Conservation (phyloP, 37 sponge, comb jelly and placozoan genomes). For the Chondrilla cf. caribensis region DNA sequence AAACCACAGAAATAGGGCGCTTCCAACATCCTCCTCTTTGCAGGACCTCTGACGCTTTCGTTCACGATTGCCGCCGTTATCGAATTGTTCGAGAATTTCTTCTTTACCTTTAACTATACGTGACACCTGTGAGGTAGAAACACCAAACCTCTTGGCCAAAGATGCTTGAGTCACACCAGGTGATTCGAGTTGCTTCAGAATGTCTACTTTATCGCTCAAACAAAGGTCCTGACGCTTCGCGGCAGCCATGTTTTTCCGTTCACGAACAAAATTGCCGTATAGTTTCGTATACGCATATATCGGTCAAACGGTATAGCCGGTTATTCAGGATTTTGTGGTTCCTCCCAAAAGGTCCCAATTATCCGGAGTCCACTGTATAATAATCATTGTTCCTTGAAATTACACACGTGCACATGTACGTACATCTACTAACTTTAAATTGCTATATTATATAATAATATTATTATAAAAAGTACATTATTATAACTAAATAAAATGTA, state of each 20-base stretch:
- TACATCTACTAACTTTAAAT: too few species aligned
- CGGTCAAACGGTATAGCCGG: too few species aligned
- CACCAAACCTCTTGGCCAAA: background rate
- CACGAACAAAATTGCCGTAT: background rate
- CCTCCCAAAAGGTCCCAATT: background rate
- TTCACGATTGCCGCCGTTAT: background rate
- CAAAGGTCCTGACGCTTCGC: background rate
- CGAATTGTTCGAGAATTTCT: background rate
- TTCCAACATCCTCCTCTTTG: slow-evolving; percentile 27
- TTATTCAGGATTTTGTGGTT: background rate
- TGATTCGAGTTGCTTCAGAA: background rate
- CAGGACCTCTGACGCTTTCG: background rate
- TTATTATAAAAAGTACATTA: too few species aligned
- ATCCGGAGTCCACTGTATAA: slow-evolving; percentile 1
- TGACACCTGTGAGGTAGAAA: slow-evolving; percentile 4
- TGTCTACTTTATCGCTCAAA: background rate
- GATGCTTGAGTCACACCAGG: background rate
- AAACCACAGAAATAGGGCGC: slow-evolving; percentile 28
- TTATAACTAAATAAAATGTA: too few species aligned
- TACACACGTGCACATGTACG: too few species aligned
- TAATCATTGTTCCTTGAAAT: too few species aligned
- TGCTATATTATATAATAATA: too few species aligned
- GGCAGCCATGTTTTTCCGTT: background rate
- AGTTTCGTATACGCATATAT: background rate
- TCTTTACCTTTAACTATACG: background rate